phyloP scores from a whole-genome alignment of 2,888 invertebrate genomes.

The Kryphioiulus occultus region DNA sequence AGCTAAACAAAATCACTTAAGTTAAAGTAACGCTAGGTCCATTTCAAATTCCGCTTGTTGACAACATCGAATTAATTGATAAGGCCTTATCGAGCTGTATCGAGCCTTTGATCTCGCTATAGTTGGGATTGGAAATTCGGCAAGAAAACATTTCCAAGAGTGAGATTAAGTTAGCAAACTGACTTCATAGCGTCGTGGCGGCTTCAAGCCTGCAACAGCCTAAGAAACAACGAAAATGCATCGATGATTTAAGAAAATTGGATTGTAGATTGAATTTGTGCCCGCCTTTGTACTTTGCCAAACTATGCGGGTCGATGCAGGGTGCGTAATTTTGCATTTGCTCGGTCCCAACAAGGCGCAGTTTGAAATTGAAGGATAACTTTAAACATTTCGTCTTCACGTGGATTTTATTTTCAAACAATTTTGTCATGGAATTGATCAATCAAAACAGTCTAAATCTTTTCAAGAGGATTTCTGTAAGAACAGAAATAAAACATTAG shows the following conservation, averaged over 20 bases:
- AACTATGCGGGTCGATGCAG: background rate
- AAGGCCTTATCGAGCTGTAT: background rate
- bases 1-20: background rate
- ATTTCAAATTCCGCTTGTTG: background rate
- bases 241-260: background rate
- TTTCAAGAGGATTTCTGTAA: background rate
- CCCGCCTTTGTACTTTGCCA: background rate
- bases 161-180: background rate
- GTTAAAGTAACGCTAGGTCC: background rate
- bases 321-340: background rate
- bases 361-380: too few relatives aligned
- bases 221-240: constrained; percentile 36
- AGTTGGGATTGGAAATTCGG: background rate
- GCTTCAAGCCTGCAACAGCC: background rate
- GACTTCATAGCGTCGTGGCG: background rate
- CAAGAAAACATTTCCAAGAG: background rate
- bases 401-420: too few relatives aligned
- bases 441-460: background rate
- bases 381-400: too few relatives aligned
- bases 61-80: constrained; percentile 5
- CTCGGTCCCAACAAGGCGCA: background rate
- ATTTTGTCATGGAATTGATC: background rate
- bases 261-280: constrained; percentile 1
- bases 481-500: too few relatives aligned
- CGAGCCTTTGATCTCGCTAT: background rate